Conservation (phyloP, 2,113 vertebrate genomes). For the Centropus bengalensis region DNA sequence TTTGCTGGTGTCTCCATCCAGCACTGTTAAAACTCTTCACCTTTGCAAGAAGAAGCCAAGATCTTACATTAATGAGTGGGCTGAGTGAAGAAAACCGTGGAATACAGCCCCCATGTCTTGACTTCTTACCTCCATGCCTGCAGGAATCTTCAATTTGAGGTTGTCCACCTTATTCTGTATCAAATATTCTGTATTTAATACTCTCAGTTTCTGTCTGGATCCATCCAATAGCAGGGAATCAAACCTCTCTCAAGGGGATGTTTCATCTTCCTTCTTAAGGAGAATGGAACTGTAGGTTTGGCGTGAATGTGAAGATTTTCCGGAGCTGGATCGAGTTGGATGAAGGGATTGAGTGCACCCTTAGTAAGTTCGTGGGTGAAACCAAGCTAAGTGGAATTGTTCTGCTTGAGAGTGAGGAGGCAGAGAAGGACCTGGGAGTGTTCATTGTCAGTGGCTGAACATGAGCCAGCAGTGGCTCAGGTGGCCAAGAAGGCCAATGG, state of each 20-base stretch:
- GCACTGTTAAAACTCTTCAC: background rate
- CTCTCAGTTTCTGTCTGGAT: background rate
- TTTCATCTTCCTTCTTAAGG: background rate
- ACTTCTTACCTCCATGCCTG: background rate
- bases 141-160: background rate
- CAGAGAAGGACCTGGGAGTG: no score
- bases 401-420: no score
- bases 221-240: background rate
- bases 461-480: no score
- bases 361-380: no score
- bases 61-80: background rate
- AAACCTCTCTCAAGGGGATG: background rate
- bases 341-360: no score
- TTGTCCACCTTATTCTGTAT: background rate
- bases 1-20: background rate
- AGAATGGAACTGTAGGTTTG: background rate
- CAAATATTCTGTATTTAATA: background rate
- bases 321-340: background rate
- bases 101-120: background rate
- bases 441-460: no score
- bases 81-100: background rate
- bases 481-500: no score
- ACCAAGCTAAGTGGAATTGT: no score
- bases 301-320: background rate
- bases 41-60: background rate